A percentile compares a stretch with the other conserved stretches of the same genome.
These are phyloP conservation scores for Lanistes nyassanus DNA, from an alignment of 1,140 invertebrate species.

Conservation along the genomic window DNA sequence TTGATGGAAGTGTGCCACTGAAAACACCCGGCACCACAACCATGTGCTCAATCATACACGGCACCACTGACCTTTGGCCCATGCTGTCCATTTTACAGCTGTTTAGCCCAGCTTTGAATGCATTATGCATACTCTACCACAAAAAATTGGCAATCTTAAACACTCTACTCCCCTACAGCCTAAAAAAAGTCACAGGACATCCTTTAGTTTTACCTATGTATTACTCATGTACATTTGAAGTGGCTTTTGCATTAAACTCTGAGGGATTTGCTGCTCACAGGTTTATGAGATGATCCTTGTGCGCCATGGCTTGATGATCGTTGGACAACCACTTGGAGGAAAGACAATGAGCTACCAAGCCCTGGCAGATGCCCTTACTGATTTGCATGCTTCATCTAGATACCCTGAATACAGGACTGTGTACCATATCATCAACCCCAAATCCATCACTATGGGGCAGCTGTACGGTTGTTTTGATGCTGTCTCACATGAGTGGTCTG, in stretches of 20 bases:
- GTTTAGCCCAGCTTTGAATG: too few species aligned
- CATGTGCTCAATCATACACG: too few species aligned
- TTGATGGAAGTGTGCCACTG: too few species aligned
- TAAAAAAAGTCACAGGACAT: too few species aligned
- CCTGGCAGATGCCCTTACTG: conserved; percentile 78
- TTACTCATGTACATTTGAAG: too few species aligned
- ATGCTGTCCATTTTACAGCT: too few species aligned
- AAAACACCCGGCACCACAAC: too few species aligned
- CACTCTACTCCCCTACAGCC: too few species aligned
- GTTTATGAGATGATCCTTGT: conserved; percentile 69
- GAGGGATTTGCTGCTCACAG: conserved; percentile 32
- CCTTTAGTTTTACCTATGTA: too few species aligned
- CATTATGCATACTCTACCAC: too few species aligned
- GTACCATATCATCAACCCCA: conserved; percentile 67
- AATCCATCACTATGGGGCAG: conserved; percentile 69
- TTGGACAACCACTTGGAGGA: conserved; percentile 68
- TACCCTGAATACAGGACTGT: conserved; percentile 62
- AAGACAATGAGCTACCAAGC: conserved; percentile 72
- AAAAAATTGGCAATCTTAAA: too few species aligned
- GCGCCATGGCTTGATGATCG: conserved; percentile 72
- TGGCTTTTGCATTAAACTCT: background rate
- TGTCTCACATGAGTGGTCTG: conserved; percentile 68
- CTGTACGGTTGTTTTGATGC: conserved; percentile 69
- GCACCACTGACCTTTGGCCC: too few species aligned
- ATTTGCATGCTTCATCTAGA: conserved; percentile 62